Base-by-base conservation (phyloP, 1,140 invertebrate genomes). In the Drosophila navojoa region DNA sequence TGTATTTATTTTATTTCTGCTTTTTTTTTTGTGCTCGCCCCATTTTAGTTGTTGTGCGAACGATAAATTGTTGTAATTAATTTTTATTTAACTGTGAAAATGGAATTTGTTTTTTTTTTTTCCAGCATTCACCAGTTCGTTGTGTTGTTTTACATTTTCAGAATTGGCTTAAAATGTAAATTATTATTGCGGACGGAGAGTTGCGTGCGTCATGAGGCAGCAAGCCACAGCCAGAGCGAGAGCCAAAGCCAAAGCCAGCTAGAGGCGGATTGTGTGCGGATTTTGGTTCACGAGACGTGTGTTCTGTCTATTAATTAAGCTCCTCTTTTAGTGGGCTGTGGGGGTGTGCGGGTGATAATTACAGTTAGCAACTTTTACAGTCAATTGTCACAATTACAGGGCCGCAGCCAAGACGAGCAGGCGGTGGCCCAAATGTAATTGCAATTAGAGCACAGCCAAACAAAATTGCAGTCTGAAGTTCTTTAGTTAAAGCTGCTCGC, bases 61-160 rank as follows among this genome's bases (percentile, higher is more conserved):
- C 84, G 79, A 87, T 87, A 89, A 87, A 87, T 87, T 87, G 84
- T 89, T 87, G 84, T 87, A 87, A 87, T 87, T 87, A 87, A 87
- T 87, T 87, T 87, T 89, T 87, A 87, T 87, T 87, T 87, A 89
- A 87, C 84, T 89, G 84, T 80, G 79, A 89, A 87, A 87, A 87
- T 87, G 84, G 79, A 71, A 89, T 79, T 63, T 80, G 61, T 67
- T 71, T 42, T 42, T 80, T 64, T 67, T 71, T 42, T 42, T 61
- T 59, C 42, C 44, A 25, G 29, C 50, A 22, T 25, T 52, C 40
- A 2, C 45, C 54, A 5, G 25, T 7, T 27, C 60, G 13, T 19
- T 61, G 16, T 22, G 74, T 45, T 45, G 42, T 45, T 45, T 45
- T 45, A 62, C 82, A 76, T 79, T 82, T 87, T 75, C 71, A 87